A percentile compares a stretch with the other conserved stretches of the same genome.
Conservation (phyloP, 2,888 invertebrate genomes). For the Papilio protenor region DNA sequence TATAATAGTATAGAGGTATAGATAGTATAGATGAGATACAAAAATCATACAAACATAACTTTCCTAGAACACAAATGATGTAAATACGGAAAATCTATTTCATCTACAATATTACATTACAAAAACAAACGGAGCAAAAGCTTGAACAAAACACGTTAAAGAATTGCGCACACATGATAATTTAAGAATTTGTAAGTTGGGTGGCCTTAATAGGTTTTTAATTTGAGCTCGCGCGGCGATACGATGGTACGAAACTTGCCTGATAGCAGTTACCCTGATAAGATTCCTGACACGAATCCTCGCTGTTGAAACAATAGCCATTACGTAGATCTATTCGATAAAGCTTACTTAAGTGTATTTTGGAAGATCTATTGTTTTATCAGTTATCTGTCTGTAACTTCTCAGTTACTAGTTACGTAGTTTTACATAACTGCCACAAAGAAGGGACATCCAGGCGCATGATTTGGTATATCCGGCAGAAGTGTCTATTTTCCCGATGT, state of each 20-base stretch:
- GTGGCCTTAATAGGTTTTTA: conserved; percentile 72
- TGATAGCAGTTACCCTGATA: conserved; percentile 66
- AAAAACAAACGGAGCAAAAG: not conserved
- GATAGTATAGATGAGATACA: too few species aligned
- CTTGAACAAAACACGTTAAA: conserved; percentile 1
- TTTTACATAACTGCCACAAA: not conserved
- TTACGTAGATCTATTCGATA: conserved; percentile 34
- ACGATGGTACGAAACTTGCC: conserved; percentile 52
- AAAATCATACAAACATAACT: not conserved
- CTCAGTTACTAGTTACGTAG: not conserved
- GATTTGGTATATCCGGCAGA: not conserved
- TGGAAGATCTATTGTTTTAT: conserved; percentile 12
- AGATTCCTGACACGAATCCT: conserved; percentile 55
- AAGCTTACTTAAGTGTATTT: conserved; percentile 23
- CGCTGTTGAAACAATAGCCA: conserved; percentile 48
- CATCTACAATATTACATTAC: not conserved
- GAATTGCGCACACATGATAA: conserved; percentile 17
- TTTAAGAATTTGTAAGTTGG: conserved; percentile 44
- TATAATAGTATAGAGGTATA: too few species aligned
- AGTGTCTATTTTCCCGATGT: too few species aligned
- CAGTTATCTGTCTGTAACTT: not conserved
- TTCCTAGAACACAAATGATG: not conserved
- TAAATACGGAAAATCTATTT: not conserved
- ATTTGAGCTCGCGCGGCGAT: conserved; percentile 59
- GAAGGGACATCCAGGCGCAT: too few species aligned